Base-by-base conservation (phyloP, 2,797 vertebrate species). In the Danio albolineatus region DNA sequence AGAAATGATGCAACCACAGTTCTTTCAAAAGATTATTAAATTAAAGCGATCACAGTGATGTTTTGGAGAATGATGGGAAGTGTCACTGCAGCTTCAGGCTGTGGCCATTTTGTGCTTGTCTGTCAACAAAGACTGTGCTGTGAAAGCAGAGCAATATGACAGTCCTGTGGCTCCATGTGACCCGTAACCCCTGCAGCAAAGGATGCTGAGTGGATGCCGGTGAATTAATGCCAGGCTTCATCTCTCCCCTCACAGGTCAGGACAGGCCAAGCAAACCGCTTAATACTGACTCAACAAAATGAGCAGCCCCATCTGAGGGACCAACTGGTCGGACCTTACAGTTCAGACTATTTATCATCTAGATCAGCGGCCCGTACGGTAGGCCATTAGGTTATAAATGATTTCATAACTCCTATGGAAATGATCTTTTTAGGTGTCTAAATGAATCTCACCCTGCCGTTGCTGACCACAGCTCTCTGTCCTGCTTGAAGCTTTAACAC, bases 401-500 rank as follows among this genome's bases (percentile, higher is more conserved):
- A 62, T 79, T 72, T 72, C 19, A 71, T 19, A 43, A 64, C 67
- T 53, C 19, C 13, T 28, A 62, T 53, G 46, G 10, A 62, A 62
- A 51, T 78, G 38, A 7, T 43, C 48, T 65, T 53, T n/a, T 28
- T 28, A 65, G 61, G 19, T 12, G 53, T 14, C 21, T 17, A 38
- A 36, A 64, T 48, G 10, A 64, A 51, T 81, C 96, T 96, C 91
- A 99, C 97, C 93, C 94, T 94, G 79, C 98, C 97, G 75, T 99
- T 98, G 93, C 94, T 96, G 86, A 97, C 89, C 88, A 98, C 89
- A 75, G 95, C 95, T 65, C 86, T 90, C 90, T 97, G 93, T 80
- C 97, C 97, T 66, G 96, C 93, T 72, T 57, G 88, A 82, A 99
- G 87, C 83, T 96, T 95, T 82, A 99, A 90, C 81, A 97, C 95